Evolutionary conservation across 2,888 invertebrate genomes (phyloP), one percentile per base, ranked within the genome.

Genomic region (Metopia argyrocephala): DNA sequence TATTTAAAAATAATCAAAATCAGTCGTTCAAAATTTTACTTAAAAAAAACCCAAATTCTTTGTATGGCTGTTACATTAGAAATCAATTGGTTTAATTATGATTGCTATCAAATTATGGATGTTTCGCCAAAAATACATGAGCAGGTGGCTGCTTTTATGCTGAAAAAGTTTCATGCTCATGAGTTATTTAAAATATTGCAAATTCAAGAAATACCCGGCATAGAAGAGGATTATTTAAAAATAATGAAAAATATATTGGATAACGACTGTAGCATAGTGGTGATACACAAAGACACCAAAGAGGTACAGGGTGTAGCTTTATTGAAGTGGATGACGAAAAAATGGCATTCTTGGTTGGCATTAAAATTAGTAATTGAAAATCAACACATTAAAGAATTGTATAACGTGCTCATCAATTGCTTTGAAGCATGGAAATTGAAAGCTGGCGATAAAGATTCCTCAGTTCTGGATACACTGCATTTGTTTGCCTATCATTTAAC

Each of bases 321-420:
- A 5, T 31, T 85, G 23, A 84, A 82, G 46, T 83, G 83, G 65
- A 85, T 85, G 85, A 74, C 82, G 0, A 50, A 71, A 20, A 31
- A 76, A 25, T 84, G 83, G 84, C 76, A 75, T 31, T 84, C 85
- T 1, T 84, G 85, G 85, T 80, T 74, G 0, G 56, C 48, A 23
- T 61, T 83, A 15, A 31, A 70, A 3, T 31, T 82, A 25, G 4
- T 83, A 6, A 68, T 82, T 12, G 38, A 62, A 12, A 56, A 50
- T 38, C 20, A 45, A 46, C 70, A 70, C 0, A 79, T 82, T 6
- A 64, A 20, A 9, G 79, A 82, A 46, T n/a, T 84, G 7, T 74
- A 69, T n/a, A 52, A 38, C 2, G 18, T 85, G 20, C 20, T 59
- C 1, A 57, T 59, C 9, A 65, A 54, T 48, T 73, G 78, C 27